Base-by-base conservation (phyloP, 2,113 vertebrate genomes). In the Genyomyrus donnyi region DNA sequence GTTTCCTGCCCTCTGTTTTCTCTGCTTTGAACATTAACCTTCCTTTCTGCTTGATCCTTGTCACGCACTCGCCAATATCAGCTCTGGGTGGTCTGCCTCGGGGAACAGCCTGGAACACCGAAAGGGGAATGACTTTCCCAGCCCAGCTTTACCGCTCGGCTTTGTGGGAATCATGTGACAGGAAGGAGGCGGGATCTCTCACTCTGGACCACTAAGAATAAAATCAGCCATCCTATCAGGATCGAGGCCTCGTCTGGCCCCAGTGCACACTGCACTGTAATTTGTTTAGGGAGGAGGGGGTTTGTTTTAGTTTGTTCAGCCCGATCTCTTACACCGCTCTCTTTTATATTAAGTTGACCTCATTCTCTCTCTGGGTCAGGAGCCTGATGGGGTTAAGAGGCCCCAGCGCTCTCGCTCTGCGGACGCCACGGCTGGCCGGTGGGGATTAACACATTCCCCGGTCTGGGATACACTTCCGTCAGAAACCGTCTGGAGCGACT, bases 271-370 rank as follows among this genome's bases (percentile, higher is more conserved):
- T 83, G 27, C 77, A 83, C 77, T 83, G 35, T 45, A 8, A 83
- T 48, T 84, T 45, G 45, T 84, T 48, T 48, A 45, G 80, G 19
- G 39, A 24, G 39, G 15, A 42, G 87, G 53, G 35, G 87, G 31
- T 88, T 62, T 10, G 88, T 70, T 77, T 90, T 85, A 56, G 70
- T 85, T 88, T 88, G 87, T 90, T 62, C 70, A 62, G 70, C 87
- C 39, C 3, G 13, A 88, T 90, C 53, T 17, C 53, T 88, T 45
- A 48, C 85, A 53, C 86, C 13, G 35, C 24, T 39, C 31, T 88
- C 11, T 13, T 88, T 88, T 50, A 39, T 83, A 83, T 46, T 11
- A 88, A 58, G 49, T 48, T 35, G 24, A 90, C 90, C 70, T 88
- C 87, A 88, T 88, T 90, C 56, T n/a, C 53, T 58, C 42, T 19